Evolutionary conservation across 1,140 invertebrate genomes (phyloP).

Genomic region (Cataglyphis hispanica): DNA sequence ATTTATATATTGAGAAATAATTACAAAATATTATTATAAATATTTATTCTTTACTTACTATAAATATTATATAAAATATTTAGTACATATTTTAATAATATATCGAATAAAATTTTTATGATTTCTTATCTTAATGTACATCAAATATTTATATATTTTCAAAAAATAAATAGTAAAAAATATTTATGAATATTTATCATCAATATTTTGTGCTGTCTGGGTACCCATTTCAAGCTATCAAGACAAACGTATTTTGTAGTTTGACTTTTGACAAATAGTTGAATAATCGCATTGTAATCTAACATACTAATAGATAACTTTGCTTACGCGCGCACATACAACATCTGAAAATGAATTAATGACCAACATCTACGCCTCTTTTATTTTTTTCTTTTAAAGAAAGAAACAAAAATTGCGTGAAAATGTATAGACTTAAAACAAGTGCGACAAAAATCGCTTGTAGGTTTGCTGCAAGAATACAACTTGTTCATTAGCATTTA

Average conservation of each 20-base stretch:
- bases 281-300: neutral
- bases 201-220: no score
- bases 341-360: neutral
- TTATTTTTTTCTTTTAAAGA: neutral
- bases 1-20: no score
- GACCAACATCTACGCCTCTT: neutral
- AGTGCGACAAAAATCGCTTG: neutral
- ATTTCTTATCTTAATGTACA: no score
- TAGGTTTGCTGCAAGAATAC: neutral
- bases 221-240: neutral
- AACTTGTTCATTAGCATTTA: neutral
- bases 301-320: no score
- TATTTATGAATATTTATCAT: no score
- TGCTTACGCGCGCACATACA: neutral
- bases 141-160: no score
- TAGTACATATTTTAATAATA: no score
- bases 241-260: slow-evolving; percentile 5
- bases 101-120: no score
- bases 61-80: no score
- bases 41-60: no score
- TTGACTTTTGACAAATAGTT: neutral
- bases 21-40: no score
- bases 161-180: no score
- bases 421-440: neutral
- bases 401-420: neutral